Percentiles rank a stretch among this genome's conserved stretches.
Conservation (phyloP, 2,888 invertebrate species). For the Trisateles emortualis region DNA sequence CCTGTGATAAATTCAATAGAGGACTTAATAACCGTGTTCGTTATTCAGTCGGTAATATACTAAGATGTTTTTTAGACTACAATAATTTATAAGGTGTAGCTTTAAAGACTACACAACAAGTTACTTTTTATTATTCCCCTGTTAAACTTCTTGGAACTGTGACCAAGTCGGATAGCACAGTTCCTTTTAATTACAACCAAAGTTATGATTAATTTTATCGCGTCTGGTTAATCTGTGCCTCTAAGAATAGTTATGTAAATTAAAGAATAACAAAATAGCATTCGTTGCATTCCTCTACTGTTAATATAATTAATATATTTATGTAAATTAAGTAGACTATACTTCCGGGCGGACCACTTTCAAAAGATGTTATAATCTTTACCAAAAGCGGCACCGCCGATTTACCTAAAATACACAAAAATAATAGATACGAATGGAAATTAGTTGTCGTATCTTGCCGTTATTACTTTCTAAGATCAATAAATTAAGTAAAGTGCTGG, state of each 20-base stretch:
- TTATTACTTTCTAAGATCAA: constrained; percentile 20
- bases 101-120: constrained; percentile 53
- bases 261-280: constrained; percentile 30
- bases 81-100: constrained; percentile 55
- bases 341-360: constrained; percentile 24
- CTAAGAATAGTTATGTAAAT: constrained; percentile 51
- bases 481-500: constrained; percentile 21
- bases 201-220: constrained; percentile 28
- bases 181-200: constrained; percentile 32
- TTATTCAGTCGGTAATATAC: constrained; percentile 53
- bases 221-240: constrained; percentile 36
- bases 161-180: constrained; percentile 44
- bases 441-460: constrained; percentile 16
- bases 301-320: constrained; percentile 21
- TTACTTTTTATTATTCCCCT: constrained; percentile 52
- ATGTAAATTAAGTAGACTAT: constrained; percentile 22
- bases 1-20: constrained; percentile 57
- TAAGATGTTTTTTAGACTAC: constrained; percentile 50
- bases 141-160: constrained; percentile 50
- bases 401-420: constrained; percentile 15
- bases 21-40: constrained; percentile 55
- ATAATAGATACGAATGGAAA: constrained; percentile 17
- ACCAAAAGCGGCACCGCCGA: constrained; percentile 9
- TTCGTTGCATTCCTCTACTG: constrained; percentile 24
- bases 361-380: constrained; percentile 9